Conservation (phyloP, 2,888 invertebrate genomes). For the Molorchus minor region DNA sequence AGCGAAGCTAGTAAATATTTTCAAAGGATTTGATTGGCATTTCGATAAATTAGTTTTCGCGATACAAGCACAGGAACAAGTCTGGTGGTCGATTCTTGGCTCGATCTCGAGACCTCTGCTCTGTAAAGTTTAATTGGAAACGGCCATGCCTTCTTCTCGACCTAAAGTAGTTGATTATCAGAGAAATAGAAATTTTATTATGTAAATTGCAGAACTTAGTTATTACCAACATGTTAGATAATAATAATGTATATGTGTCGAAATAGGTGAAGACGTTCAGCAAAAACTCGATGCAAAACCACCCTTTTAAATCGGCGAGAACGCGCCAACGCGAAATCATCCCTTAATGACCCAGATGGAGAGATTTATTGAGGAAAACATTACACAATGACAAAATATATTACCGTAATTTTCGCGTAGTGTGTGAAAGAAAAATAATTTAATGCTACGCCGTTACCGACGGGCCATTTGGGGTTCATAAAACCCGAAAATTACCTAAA, state of each 20-base stretch:
- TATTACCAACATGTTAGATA: too few relatives aligned
- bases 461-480: background rate
- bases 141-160: conserved; percentile 40
- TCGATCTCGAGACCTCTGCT: conserved; percentile 45
- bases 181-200: too few relatives aligned
- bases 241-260: too few relatives aligned
- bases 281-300: conserved; percentile 1
- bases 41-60: conserved; percentile 50
- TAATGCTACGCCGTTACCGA: conserved; percentile 4
- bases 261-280: background rate
- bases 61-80: conserved; percentile 46
- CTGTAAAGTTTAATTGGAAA: conserved; percentile 51
- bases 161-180: too few relatives aligned
- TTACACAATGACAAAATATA: conserved; percentile 14
- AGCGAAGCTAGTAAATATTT: conserved; percentile 47
- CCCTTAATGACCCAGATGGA: conserved; percentile 12
- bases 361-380: conserved; percentile 12
- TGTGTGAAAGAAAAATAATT: conserved; percentile 13
- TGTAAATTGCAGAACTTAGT: too few relatives aligned
- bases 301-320: background rate
- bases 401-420: conserved; percentile 12
- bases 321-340: conserved; percentile 9
- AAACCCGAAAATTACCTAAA: background rate
- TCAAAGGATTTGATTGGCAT: conserved; percentile 49
- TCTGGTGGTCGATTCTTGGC: conserved; percentile 36